Percentiles rank a stretch among this genome's conserved stretches.
Conservation (phyloP, 2,797 vertebrate genomes). For the Prionace glauca region DNA sequence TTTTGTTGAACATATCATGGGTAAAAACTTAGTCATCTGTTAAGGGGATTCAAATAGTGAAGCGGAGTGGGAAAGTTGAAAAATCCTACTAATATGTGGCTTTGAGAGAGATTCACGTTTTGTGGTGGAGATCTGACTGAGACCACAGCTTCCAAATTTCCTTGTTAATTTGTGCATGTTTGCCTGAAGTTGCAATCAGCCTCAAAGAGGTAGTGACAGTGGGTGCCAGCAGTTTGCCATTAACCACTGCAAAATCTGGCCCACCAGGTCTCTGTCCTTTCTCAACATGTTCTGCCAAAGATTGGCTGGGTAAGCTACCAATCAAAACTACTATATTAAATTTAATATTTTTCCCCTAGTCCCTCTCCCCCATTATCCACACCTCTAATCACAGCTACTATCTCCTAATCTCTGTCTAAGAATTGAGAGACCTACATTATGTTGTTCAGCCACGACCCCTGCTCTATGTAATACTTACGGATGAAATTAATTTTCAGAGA, state of each 20-base stretch:
- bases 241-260: not conserved
- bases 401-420: not conserved
- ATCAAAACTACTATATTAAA: not conserved
- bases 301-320: not conserved
- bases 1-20: too few relatives aligned
- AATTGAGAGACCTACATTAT: not conserved
- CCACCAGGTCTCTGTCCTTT: not conserved
- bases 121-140: not conserved
- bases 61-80: not conserved
- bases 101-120: not conserved
- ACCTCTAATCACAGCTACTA: not conserved
- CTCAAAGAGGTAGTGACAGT: not conserved
- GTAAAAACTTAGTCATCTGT: not conserved
- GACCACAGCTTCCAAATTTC: not conserved
- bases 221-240: not conserved
- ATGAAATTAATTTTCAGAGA: not conserved
- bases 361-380: not conserved
- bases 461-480: not conserved
- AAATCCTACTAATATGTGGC: not conserved
- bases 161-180: not conserved
- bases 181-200: not conserved
- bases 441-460: not conserved
- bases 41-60: not conserved
- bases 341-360: not conserved
- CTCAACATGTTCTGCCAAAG: not conserved